A percentile compares a stretch with the other conserved stretches of the same genome.
Evolutionary conservation across 2,888 invertebrate genomes (phyloP).

Genomic region (Nomada ferruginata): DNA sequence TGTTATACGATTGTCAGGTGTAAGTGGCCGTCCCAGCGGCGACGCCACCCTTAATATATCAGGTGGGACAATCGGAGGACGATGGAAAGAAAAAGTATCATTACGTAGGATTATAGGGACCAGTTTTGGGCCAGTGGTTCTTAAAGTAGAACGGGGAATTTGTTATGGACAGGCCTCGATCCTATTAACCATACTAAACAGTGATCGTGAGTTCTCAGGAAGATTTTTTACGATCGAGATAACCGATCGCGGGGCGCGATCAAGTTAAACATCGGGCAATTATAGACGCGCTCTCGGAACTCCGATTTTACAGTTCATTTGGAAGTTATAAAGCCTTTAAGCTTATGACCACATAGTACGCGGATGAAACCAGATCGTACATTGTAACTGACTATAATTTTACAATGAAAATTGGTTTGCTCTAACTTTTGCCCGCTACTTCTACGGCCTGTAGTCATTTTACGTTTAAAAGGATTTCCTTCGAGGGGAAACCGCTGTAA

Average conservation of each 20-base stretch:
- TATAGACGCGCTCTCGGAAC: neutral
- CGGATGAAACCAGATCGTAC: neutral
- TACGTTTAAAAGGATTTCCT: neutral
- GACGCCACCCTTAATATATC: conserved; percentile 35
- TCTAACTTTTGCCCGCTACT: conserved; percentile 21
- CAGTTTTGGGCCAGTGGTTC: conserved; percentile 54
- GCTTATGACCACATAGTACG: conserved; percentile 6
- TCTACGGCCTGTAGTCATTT: neutral
- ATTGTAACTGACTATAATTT: conserved; percentile 18
- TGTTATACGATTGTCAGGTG: neutral
- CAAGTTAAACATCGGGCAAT: neutral
- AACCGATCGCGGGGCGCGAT: conserved; percentile 5
- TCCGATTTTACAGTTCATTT: conserved; percentile 1
- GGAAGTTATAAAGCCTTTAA: conserved; percentile 16
- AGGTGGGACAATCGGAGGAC: conserved; percentile 27
- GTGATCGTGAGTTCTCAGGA: neutral
- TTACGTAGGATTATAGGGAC: conserved; percentile 17
- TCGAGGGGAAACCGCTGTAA: neutral
- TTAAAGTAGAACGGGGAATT: neutral
- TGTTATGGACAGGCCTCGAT: neutral
- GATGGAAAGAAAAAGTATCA: conserved; percentile 35
- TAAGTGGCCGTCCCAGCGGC: conserved; percentile 9
- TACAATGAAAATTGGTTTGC: conserved; percentile 16
- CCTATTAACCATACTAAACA: neutral
- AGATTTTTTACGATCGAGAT: neutral